A percentile compares a stretch with the other conserved stretches of the same genome.
Conservation (phyloP, 2,888 invertebrate species). For the Cremastinae sp. region DNA sequence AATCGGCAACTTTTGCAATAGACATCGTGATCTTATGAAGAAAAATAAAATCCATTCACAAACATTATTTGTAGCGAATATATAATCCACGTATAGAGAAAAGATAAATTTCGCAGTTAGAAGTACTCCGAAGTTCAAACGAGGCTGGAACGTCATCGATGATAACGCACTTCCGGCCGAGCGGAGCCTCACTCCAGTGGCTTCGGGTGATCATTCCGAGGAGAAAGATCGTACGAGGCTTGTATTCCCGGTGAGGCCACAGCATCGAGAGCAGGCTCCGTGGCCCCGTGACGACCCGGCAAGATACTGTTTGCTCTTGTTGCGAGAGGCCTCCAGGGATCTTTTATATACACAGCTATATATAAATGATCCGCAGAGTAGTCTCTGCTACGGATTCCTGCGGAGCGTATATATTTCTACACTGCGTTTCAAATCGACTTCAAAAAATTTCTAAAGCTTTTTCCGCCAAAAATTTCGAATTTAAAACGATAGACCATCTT, state of each 20-base stretch:
- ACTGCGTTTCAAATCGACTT: slow-evolving; percentile 25
- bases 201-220: slow-evolving; percentile 72
- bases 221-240: slow-evolving; percentile 51
- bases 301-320: slow-evolving; percentile 76
- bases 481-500: no score
- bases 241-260: slow-evolving; percentile 64
- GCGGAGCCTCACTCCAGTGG: slow-evolving; percentile 69
- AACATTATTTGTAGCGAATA: no score
- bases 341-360: slow-evolving; percentile 22
- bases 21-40: no score
- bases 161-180: slow-evolving; percentile 75
- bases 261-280: slow-evolving; percentile 72
- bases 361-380: not conserved
- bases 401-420: slow-evolving; percentile 9
- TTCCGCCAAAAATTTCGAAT: no score
- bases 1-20: no score
- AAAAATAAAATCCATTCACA: not conserved
- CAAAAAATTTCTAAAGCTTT: no score
- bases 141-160: slow-evolving; percentile 38
- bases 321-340: slow-evolving; percentile 69
- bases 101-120: not conserved
- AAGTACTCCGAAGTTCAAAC: slow-evolving; percentile 9
- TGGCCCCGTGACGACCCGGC: slow-evolving; percentile 77
- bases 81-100: not conserved
- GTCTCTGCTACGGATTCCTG: slow-evolving; percentile 12